Evolutionary conservation across 2,888 invertebrate genomes (phyloP).

Genomic region (Synanthedon tipuliformis): DNA sequence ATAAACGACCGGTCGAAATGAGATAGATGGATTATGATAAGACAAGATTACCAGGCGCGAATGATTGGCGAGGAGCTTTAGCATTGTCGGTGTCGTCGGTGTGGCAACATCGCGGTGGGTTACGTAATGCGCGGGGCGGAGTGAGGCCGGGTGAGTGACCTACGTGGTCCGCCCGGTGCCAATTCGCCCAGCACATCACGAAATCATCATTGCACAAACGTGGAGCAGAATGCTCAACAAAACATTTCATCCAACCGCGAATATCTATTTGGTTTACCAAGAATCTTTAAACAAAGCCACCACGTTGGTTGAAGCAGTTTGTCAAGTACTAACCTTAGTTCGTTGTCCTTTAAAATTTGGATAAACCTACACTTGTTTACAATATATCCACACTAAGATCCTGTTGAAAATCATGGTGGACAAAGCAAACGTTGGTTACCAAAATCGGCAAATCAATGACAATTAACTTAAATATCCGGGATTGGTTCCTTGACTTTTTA

Average conservation of each 20-base stretch:
- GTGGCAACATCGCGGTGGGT: constrained; percentile 48
- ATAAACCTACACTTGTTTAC: no score
- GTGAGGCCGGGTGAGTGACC: constrained; percentile 51
- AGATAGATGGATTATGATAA: constrained; percentile 16
- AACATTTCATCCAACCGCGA: neutral
- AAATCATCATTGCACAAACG: constrained; percentile 45
- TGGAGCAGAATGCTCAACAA: neutral
- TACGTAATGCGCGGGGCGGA: constrained; percentile 8
- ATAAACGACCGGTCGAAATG: constrained; percentile 1
- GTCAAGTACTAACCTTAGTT: no score
- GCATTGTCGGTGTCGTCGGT: constrained; percentile 44
- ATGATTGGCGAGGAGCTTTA: constrained; percentile 46
- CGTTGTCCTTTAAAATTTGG: no score
- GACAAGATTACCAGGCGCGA: constrained; percentile 32
- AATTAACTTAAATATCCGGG: constrained; percentile 18
- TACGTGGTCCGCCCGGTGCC: constrained; percentile 58
- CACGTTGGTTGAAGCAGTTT: no score
- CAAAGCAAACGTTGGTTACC: no score
- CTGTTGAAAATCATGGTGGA: no score
- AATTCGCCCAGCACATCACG: constrained; percentile 62
- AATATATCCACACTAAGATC: no score
- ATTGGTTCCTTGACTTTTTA: constrained; percentile 24
- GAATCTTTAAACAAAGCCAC: no score
- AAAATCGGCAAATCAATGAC: neutral
- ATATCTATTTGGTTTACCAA: no score